Evolutionary conservation across 2,888 invertebrate species (phyloP).

Genomic region (Criorhina ranunculi): DNA sequence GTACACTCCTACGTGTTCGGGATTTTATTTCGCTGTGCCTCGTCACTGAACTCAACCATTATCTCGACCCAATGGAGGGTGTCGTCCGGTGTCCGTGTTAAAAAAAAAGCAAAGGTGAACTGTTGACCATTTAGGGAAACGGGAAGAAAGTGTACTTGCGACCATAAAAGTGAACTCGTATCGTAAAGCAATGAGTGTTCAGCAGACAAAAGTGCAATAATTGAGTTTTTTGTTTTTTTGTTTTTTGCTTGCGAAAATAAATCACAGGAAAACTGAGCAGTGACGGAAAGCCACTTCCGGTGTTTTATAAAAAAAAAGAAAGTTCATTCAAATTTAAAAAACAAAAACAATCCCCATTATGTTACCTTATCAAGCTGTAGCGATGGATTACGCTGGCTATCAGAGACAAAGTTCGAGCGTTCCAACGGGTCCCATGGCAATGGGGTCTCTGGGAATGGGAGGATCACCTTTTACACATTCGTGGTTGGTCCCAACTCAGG

Average conservation of each 20-base stretch:
- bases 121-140: constrained; percentile 62
- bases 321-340: background rate
- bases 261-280: constrained; percentile 1
- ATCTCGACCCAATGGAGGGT: constrained; percentile 58
- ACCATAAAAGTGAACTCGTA: constrained; percentile 51
- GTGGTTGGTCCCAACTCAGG: constrained; percentile 97
- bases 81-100: constrained; percentile 45
- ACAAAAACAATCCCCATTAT: constrained; percentile 84
- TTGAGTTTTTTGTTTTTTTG: constrained; percentile 12
- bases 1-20: constrained; percentile 72
- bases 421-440: constrained; percentile 83
- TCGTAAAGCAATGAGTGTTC: constrained; percentile 33
- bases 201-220: constrained; percentile 57
- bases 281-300: constrained; percentile 41
- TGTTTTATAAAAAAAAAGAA: constrained; percentile 30
- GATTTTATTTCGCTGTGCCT: constrained; percentile 64
- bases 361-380: constrained; percentile 95
- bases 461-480: constrained; percentile 93
- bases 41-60: constrained; percentile 66
- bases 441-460: constrained; percentile 86
- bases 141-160: constrained; percentile 58
- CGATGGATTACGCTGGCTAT: constrained; percentile 93
- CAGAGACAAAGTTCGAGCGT: constrained; percentile 86
- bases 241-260: constrained; percentile 3
- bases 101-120: constrained; percentile 42